Base-by-base conservation (phyloP, 2,113 vertebrate species). In the Heliornis fulica region DNA sequence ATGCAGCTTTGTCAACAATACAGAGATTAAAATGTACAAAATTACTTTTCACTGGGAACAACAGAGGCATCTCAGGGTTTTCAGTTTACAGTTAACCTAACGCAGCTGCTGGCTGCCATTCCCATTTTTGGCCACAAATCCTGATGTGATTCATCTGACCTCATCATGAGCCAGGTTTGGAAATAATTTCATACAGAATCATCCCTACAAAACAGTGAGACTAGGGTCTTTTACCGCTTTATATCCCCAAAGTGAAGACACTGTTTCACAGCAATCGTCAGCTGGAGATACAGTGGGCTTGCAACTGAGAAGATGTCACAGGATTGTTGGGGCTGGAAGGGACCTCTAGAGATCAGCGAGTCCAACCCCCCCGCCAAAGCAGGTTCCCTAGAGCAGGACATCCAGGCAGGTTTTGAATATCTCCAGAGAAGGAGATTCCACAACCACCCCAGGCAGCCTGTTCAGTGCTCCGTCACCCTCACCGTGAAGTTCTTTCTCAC, bases 91-190 rank as follows among this genome's bases (percentile, higher is more conserved):
- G 11, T 13, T 31, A 20, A 56, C 20, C 9, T 78, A 7, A 15
- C 23, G 18, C 20, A 38, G 28, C 31, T n/a, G 26, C 48, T 90
- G 31, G 17, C 48, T 63, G 64, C 54, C 17, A 3, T 40, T 66
- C 61, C 46, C 8, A 2, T 11, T 56, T 66, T 46, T 56, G 31
- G 18, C 54, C 1, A 5, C 54, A 61, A 13, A 36, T 36, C 54
- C 22, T 48, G 26, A 29, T 13, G 21, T 0, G 0, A 19, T 56
- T 68, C 18, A 5, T 41, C 53, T 48, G 53, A 54, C n/a, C 20
- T 68, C n/a, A 28, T 61, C 26, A 3, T 20, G 46, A 68, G 34
- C 53, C 26, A 22, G 29, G 20, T 54, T 66, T 36, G 34, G 31
- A 22, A 54, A 23, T 68, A 40, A 40, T 20, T 34, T 80, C 29